Percentiles rank a stretch among this genome's conserved stretches.
Evolutionary conservation across 2,888 invertebrate genomes (phyloP).

Genomic region (Horisme vitalbata): DNA sequence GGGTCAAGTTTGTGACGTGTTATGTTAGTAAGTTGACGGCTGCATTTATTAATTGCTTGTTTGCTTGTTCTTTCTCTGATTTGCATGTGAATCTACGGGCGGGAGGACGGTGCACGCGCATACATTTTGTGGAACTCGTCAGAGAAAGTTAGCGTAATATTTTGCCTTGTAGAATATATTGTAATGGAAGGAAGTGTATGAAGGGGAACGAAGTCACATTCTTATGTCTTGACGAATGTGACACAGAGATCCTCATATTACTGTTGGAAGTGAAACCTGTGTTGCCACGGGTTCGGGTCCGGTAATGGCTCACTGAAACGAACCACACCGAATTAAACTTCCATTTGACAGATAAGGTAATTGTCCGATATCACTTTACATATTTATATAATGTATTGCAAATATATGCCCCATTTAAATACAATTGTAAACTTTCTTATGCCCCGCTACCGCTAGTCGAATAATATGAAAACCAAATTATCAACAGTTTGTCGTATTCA

Average conservation of each 20-base stretch:
- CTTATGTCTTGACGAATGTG: slow-evolving; percentile 66
- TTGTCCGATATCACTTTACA: too few species aligned
- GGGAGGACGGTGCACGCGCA: too few species aligned
- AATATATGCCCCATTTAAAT: slow-evolving; percentile 27
- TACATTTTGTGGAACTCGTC: too few species aligned
- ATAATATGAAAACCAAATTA: neutral
- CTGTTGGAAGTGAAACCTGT: slow-evolving; percentile 65
- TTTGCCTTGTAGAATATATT: too few species aligned
- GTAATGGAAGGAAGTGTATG: slow-evolving; percentile 60
- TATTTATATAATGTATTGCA: slow-evolving; percentile 1
- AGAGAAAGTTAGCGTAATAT: too few species aligned
- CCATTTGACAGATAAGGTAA: slow-evolving; percentile 35
- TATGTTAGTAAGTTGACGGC: too few species aligned
- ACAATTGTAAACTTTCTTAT: slow-evolving; percentile 27
- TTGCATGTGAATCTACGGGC: too few species aligned
- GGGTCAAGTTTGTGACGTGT: too few species aligned
- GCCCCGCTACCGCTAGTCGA: slow-evolving; percentile 6
- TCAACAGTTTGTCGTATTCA: neutral
- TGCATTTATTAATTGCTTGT: too few species aligned
- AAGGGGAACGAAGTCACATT: slow-evolving; percentile 83
- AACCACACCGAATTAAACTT: slow-evolving; percentile 60
- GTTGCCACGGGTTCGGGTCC: slow-evolving; percentile 49
- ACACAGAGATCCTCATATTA: slow-evolving; percentile 82
- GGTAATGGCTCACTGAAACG: slow-evolving; percentile 49
- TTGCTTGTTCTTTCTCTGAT: too few species aligned